Evolutionary conservation across 2,888 invertebrate species (phyloP).

Genomic region (Limnephilus lunatus): DNA sequence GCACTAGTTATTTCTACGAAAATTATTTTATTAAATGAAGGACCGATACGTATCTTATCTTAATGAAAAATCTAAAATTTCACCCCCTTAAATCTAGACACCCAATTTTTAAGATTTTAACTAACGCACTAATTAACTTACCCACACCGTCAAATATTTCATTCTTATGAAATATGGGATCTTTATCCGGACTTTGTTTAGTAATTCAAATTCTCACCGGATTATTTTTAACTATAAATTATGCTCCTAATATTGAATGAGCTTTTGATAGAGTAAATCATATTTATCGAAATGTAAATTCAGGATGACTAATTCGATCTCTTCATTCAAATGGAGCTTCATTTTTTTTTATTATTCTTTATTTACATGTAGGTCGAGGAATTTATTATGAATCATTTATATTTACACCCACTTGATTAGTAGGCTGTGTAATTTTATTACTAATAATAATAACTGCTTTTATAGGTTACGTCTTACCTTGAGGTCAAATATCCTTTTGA

Average conservation of each 20-base stretch:
- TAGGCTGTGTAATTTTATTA: conserved; percentile 82
- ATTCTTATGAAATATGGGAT: conserved; percentile 84
- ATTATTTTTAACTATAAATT: conserved; percentile 84
- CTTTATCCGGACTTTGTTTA: conserved; percentile 80
- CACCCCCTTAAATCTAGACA: too few species aligned
- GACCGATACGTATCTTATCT: too few species aligned
- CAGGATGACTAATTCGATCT: conserved; percentile 82
- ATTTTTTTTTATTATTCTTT: conserved; percentile 86
- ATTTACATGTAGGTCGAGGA: conserved; percentile 83
- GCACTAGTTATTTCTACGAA: too few species aligned
- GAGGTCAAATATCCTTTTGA: conserved; percentile 90
- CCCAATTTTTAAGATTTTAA: too few species aligned
- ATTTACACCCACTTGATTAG: conserved; percentile 79
- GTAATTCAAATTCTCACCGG: conserved; percentile 81
- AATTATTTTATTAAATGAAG: too few species aligned
- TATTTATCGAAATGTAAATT: conserved; percentile 84
- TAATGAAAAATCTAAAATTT: too few species aligned
- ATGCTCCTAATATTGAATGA: conserved; percentile 79
- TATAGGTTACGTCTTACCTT: conserved; percentile 87
- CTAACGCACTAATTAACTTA: too few species aligned
- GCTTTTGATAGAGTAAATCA: conserved; percentile 83
- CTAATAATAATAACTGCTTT: conserved; percentile 84
- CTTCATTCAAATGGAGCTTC: conserved; percentile 85
- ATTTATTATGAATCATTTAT: conserved; percentile 76
- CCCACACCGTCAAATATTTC: too few species aligned